Evolutionary conservation across 2,797 vertebrate species (phyloP).

Genomic region (Molossus alvarezi): DNA sequence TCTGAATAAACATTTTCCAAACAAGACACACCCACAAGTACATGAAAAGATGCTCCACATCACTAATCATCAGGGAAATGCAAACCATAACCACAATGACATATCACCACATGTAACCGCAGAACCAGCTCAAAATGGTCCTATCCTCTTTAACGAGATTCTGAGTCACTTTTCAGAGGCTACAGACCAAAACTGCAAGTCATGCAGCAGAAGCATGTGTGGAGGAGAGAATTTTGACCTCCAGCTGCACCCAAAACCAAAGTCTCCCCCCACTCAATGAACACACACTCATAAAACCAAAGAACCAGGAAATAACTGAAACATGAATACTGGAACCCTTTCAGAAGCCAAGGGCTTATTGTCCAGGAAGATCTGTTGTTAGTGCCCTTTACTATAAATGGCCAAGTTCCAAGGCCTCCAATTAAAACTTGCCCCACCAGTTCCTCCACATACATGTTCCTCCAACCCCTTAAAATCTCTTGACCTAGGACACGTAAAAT

Average conservation of each 20-base stretch:
- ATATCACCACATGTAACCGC: neutral
- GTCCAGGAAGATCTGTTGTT: neutral
- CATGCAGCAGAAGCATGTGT: neutral
- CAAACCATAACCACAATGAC: neutral
- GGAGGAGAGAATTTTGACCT: neutral
- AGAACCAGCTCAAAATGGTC: neutral
- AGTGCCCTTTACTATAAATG: neutral
- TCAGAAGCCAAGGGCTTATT: neutral
- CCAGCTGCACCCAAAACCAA: neutral
- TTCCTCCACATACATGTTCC: neutral
- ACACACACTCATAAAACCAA: neutral
- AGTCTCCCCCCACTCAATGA: neutral
- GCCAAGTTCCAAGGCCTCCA: neutral
- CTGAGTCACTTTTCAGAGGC: neutral
- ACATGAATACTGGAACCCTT: neutral
- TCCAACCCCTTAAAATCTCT: neutral
- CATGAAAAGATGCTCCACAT: neutral
- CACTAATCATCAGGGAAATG: neutral
- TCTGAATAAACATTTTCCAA: constrained; percentile 1
- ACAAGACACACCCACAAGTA: neutral
- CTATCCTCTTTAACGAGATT: neutral
- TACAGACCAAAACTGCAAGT: neutral
- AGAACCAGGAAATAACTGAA: neutral
- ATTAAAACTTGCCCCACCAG: neutral
- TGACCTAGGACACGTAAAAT: neutral